Conservation (phyloP, 2,888 invertebrate genomes). For the Acleris sparsana region DNA sequence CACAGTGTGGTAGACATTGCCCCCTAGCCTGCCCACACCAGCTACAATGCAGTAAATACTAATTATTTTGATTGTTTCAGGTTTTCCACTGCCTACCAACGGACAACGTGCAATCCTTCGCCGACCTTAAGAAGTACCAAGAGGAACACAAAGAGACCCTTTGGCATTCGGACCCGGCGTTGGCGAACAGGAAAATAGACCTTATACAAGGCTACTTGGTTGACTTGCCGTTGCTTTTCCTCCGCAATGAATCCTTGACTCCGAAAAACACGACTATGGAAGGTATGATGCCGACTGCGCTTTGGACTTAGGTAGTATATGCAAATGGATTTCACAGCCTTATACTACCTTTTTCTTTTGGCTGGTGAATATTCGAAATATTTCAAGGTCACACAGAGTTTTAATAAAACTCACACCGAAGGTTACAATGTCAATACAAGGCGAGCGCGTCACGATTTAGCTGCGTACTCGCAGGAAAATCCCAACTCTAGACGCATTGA, state of each 20-base stretch:
- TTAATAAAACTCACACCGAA: too few species aligned
- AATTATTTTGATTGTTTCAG: slow-evolving; percentile 49
- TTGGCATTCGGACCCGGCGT: slow-evolving; percentile 87
- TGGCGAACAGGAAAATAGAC: slow-evolving; percentile 88
- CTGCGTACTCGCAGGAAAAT: too few species aligned
- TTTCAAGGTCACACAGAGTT: too few species aligned
- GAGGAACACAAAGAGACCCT: slow-evolving; percentile 86
- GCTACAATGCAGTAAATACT: too few species aligned
- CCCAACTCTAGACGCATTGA: too few species aligned
- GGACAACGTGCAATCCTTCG: slow-evolving; percentile 90
- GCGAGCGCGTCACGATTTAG: too few species aligned
- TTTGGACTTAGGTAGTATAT: slow-evolving; percentile 89
- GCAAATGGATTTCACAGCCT: too few species aligned
- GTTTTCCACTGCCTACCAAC: slow-evolving; percentile 96
- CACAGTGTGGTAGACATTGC: too few species aligned
- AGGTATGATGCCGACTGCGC: slow-evolving; percentile 94
- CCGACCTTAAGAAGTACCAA: slow-evolving; percentile 89
- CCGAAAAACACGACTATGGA: slow-evolving; percentile 94
- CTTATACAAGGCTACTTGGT: slow-evolving; percentile 94
- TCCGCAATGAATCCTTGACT: slow-evolving; percentile 92
- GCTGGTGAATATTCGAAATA: too few species aligned
- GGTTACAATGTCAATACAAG: too few species aligned
- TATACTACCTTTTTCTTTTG: too few species aligned
- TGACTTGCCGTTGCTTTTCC: slow-evolving; percentile 93
- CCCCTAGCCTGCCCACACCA: too few species aligned